Evolutionary conservation across 2,113 vertebrate species (phyloP).

Genomic region (Scomber japonicus): DNA sequence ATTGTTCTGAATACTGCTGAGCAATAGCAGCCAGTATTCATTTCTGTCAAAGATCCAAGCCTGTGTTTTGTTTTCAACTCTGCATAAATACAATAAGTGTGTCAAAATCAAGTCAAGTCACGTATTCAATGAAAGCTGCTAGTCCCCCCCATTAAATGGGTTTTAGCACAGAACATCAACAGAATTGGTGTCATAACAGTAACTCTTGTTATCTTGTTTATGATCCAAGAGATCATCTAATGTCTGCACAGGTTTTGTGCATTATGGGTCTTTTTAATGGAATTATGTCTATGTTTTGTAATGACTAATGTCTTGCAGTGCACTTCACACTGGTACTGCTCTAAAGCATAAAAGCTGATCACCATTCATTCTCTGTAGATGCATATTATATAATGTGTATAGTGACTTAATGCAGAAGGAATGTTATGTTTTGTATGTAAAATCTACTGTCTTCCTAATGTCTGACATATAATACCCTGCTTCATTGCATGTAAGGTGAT

Average conservation of each 20-base stretch:
- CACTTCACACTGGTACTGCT: background rate
- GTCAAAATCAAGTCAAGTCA: slow-evolving; percentile 60
- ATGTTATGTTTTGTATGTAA: background rate
- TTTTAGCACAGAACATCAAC: slow-evolving; percentile 52
- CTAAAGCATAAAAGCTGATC: slow-evolving; percentile 1
- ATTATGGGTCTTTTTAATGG: slow-evolving; percentile 12
- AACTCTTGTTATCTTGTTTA: slow-evolving; percentile 34
- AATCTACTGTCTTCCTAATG: slow-evolving; percentile 1
- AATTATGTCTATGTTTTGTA: slow-evolving; percentile 8
- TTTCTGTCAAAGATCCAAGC: slow-evolving; percentile 29
- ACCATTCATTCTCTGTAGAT: slow-evolving; percentile 7
- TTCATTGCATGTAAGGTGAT: slow-evolving; percentile 20
- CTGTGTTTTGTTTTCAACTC: slow-evolving; percentile 31
- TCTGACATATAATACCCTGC: slow-evolving; percentile 21
- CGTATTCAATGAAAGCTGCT: slow-evolving; percentile 48
- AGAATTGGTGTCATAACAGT: slow-evolving; percentile 53
- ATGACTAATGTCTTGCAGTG: slow-evolving; percentile 3
- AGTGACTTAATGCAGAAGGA: background rate
- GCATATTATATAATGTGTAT: background rate
- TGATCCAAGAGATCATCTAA: slow-evolving; percentile 32
- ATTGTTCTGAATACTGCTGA: slow-evolving; percentile 12
- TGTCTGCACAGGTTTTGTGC: slow-evolving; percentile 15
- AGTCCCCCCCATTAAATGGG: slow-evolving; percentile 43
- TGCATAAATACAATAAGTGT: slow-evolving; percentile 54
- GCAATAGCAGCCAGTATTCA: slow-evolving; percentile 15